These are phyloP conservation scores for Crotalus viridis DNA, from an alignment of 2,113 vertebrate species.

Conservation along the genomic window DNA sequence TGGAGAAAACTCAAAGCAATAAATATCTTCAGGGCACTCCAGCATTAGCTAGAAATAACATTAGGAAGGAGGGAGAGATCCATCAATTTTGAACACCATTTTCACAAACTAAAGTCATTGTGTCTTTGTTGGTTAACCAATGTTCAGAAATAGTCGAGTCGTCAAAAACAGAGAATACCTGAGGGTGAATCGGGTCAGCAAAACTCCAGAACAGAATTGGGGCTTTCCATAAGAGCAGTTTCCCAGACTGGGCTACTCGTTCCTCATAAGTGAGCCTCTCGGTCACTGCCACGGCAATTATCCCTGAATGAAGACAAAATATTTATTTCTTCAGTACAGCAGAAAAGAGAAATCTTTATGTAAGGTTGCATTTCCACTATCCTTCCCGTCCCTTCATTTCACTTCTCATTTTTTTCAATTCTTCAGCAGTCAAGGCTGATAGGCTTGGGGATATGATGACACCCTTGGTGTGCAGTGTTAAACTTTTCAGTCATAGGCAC, in stretches of 20 bases:
- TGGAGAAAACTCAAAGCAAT: constrained; percentile 88
- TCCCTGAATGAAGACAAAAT: constrained; percentile 69
- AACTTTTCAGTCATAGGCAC: neutral
- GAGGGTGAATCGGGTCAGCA: constrained; percentile 79
- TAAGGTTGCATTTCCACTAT: neutral
- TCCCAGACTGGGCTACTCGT: constrained; percentile 61
- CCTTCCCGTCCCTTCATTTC: neutral
- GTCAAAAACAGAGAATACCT: constrained; percentile 70
- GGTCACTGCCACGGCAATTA: constrained; percentile 81
- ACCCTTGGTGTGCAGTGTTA: neutral
- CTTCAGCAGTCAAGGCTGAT: neutral
- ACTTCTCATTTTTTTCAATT: neutral
- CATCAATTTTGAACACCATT: constrained; percentile 20
- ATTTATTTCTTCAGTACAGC: neutral
- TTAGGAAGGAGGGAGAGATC: neutral
- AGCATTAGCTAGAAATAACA: constrained; percentile 79
- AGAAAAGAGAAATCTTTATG: neutral
- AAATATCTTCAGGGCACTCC: constrained; percentile 85
- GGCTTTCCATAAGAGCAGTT: constrained; percentile 68
- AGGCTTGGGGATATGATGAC: neutral
- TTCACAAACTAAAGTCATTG: constrained; percentile 14
- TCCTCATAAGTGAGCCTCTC: constrained; percentile 67
- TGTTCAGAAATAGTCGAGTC: neutral
- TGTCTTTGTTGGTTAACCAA: constrained; percentile 24
- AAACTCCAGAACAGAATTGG: constrained; percentile 86